phyloP scores from a whole-genome alignment of 2,797 vertebrate genomes.

The Clarias laeviceps region DNA sequence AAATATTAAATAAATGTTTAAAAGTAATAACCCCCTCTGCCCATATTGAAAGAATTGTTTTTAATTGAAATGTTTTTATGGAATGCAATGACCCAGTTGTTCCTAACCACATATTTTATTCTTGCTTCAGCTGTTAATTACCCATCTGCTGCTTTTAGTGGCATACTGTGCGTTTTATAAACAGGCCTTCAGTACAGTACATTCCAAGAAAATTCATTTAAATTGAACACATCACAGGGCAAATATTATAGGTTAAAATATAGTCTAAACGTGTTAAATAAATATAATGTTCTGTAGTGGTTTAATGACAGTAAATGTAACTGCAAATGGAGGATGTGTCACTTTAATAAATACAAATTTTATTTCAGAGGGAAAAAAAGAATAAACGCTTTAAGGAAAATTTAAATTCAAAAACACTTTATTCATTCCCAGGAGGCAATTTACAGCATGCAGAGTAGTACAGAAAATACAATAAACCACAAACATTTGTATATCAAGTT shows the following conservation, averaged over 20 bases:
- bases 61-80: no score
- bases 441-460: no score
- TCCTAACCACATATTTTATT: conserved; percentile 7
- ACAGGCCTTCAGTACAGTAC: not conserved
- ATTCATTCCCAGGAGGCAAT: no score
- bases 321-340: not conserved
- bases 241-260: conserved; percentile 5
- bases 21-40: not conserved
- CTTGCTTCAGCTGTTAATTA: conserved; percentile 4
- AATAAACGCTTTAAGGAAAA: not conserved
- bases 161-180: not conserved
- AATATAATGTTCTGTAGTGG: not conserved
- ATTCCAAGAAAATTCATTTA: not conserved
- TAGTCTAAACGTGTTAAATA: no score
- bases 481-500: no score
- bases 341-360: not conserved
- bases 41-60: not conserved
- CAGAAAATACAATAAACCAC: no score
- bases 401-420: no score
- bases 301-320: not conserved
- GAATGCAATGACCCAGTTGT: not conserved
- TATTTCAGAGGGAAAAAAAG: no score
- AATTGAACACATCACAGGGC: not conserved
- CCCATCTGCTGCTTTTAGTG: conserved; percentile 22
- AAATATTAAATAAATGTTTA: not conserved